These are phyloP conservation scores for Listronotus bonariensis DNA, from an alignment of 1,140 invertebrate species.

Conservation along the genomic window DNA sequence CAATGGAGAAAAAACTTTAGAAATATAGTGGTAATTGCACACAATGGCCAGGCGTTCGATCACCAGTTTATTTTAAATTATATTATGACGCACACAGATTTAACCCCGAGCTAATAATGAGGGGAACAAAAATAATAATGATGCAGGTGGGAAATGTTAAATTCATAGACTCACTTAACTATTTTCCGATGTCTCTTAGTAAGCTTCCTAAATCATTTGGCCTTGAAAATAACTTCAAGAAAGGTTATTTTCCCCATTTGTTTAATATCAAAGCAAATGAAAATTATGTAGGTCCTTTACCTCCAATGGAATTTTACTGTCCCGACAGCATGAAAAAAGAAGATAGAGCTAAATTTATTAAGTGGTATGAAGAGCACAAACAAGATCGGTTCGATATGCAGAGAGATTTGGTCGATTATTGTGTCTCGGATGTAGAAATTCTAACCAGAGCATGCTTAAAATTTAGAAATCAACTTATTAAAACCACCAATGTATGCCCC, in stretches of 20 bases:
- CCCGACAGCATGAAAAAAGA: conserved; percentile 23
- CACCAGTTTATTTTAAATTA: conserved; percentile 19
- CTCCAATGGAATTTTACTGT: conserved; percentile 15
- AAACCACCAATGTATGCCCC: conserved; percentile 20
- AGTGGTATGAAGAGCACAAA: conserved; percentile 33
- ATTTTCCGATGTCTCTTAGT: conserved; percentile 22
- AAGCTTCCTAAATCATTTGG: conserved; percentile 13
- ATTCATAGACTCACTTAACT: conserved; percentile 26
- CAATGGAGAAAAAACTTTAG: conserved; percentile 12
- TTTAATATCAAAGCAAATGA: conserved; percentile 12
- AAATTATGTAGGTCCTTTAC: conserved; percentile 9
- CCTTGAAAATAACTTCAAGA: conserved; percentile 5
- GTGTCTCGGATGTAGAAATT: conserved; percentile 32
- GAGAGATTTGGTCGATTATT: conserved; percentile 39
- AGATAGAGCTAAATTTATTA: conserved; percentile 22
- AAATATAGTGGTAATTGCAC: conserved; percentile 10
- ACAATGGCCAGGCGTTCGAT: conserved; percentile 23
- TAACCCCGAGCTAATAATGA: conserved; percentile 17
- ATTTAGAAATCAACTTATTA: conserved; percentile 23
- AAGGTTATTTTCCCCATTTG: conserved; percentile 16
- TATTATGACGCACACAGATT: conserved; percentile 8
- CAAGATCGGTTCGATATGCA: conserved; percentile 18
- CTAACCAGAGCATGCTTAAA: conserved; percentile 21
- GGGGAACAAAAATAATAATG: conserved; percentile 25
- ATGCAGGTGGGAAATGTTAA: conserved; percentile 13